Conservation (phyloP, 2,797 vertebrate genomes). For the Esox lucius region DNA sequence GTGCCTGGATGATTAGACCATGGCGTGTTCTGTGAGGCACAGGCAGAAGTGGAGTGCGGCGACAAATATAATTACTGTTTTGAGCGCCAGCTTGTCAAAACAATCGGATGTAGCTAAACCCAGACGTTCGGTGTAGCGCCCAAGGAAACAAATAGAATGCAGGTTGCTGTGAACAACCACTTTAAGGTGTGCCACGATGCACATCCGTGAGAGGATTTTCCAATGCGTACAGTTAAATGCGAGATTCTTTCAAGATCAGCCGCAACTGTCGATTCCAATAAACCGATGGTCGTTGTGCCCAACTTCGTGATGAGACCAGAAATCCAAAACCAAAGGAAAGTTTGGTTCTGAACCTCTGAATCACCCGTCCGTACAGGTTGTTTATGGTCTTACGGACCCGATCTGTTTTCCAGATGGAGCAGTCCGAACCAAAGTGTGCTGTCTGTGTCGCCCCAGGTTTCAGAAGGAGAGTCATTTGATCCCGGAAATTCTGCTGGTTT, state of each 20-base stretch:
- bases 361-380: neutral
- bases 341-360: neutral
- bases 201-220: neutral
- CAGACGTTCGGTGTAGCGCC: neutral
- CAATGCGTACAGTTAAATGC: neutral
- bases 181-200: no score
- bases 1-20: conserved; percentile 45
- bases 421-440: conserved; percentile 23
- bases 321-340: no score
- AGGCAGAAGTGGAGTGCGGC: conserved; percentile 48
- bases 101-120: conserved; percentile 27
- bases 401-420: conserved; percentile 6
- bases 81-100: conserved; percentile 48
- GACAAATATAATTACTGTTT: conserved; percentile 61
- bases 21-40: conserved; percentile 19
- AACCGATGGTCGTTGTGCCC: no score
- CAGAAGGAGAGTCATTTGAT: conserved; percentile 37
- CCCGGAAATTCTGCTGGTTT: conserved; percentile 19
- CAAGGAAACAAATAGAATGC: neutral
- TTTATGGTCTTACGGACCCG: conserved; percentile 2
- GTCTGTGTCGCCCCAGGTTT: conserved; percentile 3
- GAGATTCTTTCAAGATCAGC: neutral
- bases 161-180: neutral
- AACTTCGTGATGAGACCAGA: no score
- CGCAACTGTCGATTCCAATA: no score